These are phyloP conservation scores for Ceramica pisi DNA, from an alignment of 2,888 invertebrate genomes.

Conservation along the genomic window DNA sequence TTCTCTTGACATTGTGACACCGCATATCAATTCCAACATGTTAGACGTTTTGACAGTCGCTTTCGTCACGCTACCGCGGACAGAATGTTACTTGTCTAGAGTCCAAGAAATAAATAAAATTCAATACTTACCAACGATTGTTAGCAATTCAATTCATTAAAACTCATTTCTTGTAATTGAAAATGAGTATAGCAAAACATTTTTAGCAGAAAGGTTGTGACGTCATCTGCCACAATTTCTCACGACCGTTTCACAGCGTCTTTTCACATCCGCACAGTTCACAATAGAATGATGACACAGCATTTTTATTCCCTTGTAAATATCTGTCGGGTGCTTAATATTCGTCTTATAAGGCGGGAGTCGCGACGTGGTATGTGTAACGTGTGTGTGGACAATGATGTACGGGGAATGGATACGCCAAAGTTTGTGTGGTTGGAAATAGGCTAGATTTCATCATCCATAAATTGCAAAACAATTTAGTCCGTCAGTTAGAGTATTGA, in stretches of 20 bases:
- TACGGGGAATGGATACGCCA: slow-evolving; percentile 44
- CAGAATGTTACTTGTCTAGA: too few species aligned
- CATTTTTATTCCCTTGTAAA: slow-evolving; percentile 75
- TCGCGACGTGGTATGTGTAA: slow-evolving; percentile 78
- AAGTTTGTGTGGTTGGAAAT: background rate
- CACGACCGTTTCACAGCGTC: slow-evolving; percentile 37
- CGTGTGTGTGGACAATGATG: slow-evolving; percentile 63
- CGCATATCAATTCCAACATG: too few species aligned
- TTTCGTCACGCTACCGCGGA: too few species aligned
- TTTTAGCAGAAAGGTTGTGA: background rate
- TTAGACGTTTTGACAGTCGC: too few species aligned
- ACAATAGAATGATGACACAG: slow-evolving; percentile 66
- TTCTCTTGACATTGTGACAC: too few species aligned
- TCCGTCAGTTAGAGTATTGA: too few species aligned
- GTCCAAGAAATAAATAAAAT: too few species aligned
- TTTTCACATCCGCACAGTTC: slow-evolving; percentile 53
- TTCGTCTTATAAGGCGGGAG: slow-evolving; percentile 83
- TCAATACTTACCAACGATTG: too few species aligned
- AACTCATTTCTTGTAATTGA: background rate
- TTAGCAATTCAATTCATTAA: background rate
- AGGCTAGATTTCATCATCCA: too few species aligned
- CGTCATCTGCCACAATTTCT: slow-evolving; percentile 15
- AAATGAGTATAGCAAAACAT: background rate
- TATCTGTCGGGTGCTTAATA: slow-evolving; percentile 83
- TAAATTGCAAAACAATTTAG: too few species aligned